Evolutionary conservation across 2,888 invertebrate genomes (phyloP).

Genomic region (Tuberolachnus salignus): DNA sequence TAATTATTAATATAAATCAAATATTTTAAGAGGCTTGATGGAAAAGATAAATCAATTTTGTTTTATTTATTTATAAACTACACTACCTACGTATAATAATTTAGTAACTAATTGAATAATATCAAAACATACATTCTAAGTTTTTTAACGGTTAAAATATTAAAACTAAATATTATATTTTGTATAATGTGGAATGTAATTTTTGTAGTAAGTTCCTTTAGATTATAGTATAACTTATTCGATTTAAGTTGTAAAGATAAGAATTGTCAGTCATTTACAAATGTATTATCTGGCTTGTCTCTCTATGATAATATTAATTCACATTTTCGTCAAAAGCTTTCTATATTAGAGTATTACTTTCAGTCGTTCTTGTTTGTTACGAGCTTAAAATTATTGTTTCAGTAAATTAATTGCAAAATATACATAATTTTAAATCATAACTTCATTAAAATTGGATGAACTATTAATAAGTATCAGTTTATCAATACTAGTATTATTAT

Average conservation of each 20-base stretch:
- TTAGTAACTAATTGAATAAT: conserved; percentile 6
- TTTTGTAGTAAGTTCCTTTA: conserved; percentile 50
- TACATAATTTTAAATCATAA: conserved; percentile 19
- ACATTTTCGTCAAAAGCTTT: conserved; percentile 23
- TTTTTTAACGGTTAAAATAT: conserved; percentile 11
- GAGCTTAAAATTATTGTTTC: background rate
- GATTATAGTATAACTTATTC: conserved; percentile 14
- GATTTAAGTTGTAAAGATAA: conserved; percentile 24
- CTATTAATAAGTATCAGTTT: background rate
- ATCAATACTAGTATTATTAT: conserved; percentile 14
- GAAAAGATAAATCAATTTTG: conserved; percentile 1
- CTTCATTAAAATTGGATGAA: conserved; percentile 5
- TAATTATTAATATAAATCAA: conserved; percentile 20
- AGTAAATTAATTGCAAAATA: conserved; percentile 7
- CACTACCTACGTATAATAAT: background rate
- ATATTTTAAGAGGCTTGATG: conserved; percentile 36
- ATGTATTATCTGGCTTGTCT: conserved; percentile 33
- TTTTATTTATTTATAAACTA: conserved; percentile 34
- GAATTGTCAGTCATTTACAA: conserved; percentile 15
- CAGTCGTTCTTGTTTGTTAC: conserved; percentile 21
- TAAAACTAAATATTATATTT: conserved; percentile 21
- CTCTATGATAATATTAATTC: conserved; percentile 18
- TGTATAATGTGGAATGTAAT: conserved; percentile 40
- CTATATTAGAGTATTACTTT: conserved; percentile 34
- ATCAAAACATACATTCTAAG: conserved; percentile 8